A percentile compares a stretch with the other conserved stretches of the same genome.
Evolutionary conservation across 2,888 invertebrate species (phyloP).

Genomic region (Mimumesa dahlbomi): DNA sequence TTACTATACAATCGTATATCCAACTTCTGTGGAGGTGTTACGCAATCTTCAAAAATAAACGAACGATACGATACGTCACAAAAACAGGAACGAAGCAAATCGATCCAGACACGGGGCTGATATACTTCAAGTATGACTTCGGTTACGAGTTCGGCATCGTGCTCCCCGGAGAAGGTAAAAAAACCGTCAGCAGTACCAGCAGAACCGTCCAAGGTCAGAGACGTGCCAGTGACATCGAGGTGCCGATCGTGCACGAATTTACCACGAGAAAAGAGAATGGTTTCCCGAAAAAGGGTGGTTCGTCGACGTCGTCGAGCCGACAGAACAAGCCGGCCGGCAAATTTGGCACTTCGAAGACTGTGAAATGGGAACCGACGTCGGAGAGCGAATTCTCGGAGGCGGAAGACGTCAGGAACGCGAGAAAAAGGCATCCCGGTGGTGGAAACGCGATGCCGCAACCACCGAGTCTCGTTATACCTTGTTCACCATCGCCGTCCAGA

Average conservation of each 20-base stretch:
- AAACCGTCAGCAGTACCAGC: constrained; percentile 73
- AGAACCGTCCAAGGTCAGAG: constrained; percentile 82
- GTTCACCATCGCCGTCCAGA: constrained; percentile 73
- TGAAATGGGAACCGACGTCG: constrained; percentile 84
- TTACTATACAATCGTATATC: too few species aligned
- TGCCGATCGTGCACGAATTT: constrained; percentile 86
- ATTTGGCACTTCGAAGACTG: constrained; percentile 77
- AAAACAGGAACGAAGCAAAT: constrained; percentile 87
- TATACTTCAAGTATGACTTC: constrained; percentile 91
- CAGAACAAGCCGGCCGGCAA: constrained; percentile 54
- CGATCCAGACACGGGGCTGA: constrained; percentile 88
- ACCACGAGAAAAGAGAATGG: constrained; percentile 79
- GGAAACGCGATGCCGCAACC: constrained; percentile 52
- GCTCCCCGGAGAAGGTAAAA: constrained; percentile 84
- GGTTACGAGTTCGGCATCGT: constrained; percentile 90
- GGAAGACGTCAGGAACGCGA: constrained; percentile 80
- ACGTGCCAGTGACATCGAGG: constrained; percentile 83
- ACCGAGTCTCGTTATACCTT: constrained; percentile 73
- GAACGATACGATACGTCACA: too few species aligned
- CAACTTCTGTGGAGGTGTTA: too few species aligned
- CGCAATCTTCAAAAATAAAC: too few species aligned
- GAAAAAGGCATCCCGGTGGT: constrained; percentile 73
- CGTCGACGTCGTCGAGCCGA: constrained; percentile 37
- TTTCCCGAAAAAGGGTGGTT: constrained; percentile 61
- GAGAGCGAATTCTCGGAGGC: constrained; percentile 85